Conservation (phyloP, 2,113 vertebrate species). For the Regulus satrapa region DNA sequence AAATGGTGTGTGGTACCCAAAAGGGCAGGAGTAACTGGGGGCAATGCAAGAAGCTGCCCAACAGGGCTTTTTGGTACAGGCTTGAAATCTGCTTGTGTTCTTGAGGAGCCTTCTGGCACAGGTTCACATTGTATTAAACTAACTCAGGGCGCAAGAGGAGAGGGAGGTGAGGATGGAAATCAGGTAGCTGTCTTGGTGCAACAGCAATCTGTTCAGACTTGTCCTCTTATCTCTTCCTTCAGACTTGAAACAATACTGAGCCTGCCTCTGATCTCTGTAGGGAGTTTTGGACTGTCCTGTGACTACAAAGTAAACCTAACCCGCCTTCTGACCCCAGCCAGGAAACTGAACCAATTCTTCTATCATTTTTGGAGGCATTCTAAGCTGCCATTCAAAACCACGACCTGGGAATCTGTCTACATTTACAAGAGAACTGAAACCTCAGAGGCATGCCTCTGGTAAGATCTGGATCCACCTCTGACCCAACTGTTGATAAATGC, state of each 20-base stretch:
- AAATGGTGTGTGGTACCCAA: not conserved
- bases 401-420: conserved; percentile 78
- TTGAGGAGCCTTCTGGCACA: not conserved
- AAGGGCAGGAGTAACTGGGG: not conserved
- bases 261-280: conserved; percentile 90
- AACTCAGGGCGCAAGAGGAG: not conserved
- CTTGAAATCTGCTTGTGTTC: not conserved
- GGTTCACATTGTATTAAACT: not conserved
- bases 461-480: conserved; percentile 32
- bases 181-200: not conserved
- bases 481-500: not conserved
- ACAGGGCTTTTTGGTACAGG: not conserved
- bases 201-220: not conserved
- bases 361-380: conserved; percentile 72
- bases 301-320: conserved; percentile 87
- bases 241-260: conserved; percentile 74
- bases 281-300: conserved; percentile 94
- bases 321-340: conserved; percentile 87
- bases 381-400: conserved; percentile 63
- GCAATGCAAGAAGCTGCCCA: not conserved
- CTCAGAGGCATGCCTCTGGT: conserved; percentile 91
- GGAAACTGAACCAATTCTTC: conserved; percentile 85
- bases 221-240: conserved; percentile 69
- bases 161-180: not conserved
- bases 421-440: conserved; percentile 79